Conservation (phyloP, 2,797 vertebrate species). For the Leptatherina wallacei region DNA sequence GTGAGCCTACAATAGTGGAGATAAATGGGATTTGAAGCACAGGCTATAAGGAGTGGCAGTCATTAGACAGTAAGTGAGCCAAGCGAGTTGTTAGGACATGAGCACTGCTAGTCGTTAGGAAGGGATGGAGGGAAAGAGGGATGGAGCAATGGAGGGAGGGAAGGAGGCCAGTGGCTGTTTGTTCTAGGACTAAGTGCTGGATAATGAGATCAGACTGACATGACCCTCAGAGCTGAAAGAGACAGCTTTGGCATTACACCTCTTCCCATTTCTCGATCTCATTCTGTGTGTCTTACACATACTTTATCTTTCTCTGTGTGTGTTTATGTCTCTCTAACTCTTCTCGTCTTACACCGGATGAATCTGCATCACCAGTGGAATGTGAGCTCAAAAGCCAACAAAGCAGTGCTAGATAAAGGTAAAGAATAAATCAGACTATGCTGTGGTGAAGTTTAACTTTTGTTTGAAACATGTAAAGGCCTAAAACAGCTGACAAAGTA, state of each 20-base stretch:
- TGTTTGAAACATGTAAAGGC: no score
- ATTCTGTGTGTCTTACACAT: constrained; percentile 63
- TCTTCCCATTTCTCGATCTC: constrained; percentile 63
- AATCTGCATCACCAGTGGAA: constrained; percentile 14
- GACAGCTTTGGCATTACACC: constrained; percentile 78
- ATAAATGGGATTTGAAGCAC: constrained; percentile 83
- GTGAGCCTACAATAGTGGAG: constrained; percentile 79
- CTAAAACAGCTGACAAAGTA: no score
- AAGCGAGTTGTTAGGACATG: constrained; percentile 84
- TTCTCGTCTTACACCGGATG: constrained; percentile 32
- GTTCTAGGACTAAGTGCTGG: constrained; percentile 84
- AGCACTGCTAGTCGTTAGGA: constrained; percentile 80
- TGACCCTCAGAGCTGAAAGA: constrained; percentile 82
- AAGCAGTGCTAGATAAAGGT: background rate
- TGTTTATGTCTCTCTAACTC: constrained; percentile 30
- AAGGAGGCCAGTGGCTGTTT: constrained; percentile 82
- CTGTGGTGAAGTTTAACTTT: no score
- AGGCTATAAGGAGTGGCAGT: constrained; percentile 81
- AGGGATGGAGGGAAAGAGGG: constrained; percentile 71
- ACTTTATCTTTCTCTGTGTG: constrained; percentile 56
- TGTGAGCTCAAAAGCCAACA: constrained; percentile 15
- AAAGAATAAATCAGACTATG: constrained; percentile 14
- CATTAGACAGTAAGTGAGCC: constrained; percentile 85
- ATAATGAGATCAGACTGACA: constrained; percentile 85
- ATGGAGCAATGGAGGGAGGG: constrained; percentile 70